Evolutionary conservation across 2,797 vertebrate genomes (phyloP), one percentile per base, ranked within the genome.

Genomic region (Perodicticus potto): DNA sequence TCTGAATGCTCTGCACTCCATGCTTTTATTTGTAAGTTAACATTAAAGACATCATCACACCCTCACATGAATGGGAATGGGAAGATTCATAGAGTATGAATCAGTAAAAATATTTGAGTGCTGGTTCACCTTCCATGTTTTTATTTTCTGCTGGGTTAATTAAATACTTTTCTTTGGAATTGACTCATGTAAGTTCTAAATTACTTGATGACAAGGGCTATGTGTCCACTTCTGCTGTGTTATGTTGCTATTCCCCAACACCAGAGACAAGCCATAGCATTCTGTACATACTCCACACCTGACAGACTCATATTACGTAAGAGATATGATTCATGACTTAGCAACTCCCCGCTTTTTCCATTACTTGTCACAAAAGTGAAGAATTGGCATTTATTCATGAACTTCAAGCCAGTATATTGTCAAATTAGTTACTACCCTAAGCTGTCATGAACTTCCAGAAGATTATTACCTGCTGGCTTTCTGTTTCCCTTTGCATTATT

Each of bases 81-180:
- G 55, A 37, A 69, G 23, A 63, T 72, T 19, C 32, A 17, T 59
- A 53, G 22, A 22, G 3, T 37, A 43, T 14, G 16, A 6, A 10
- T 63, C 72, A 40, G 37, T 85, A 69, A 91, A 89, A 94, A 69
- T 80, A 83, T 67, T 53, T 78, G 37, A 74, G 34, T 73, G 13
- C 10, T 89, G 65, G 23, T 83, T 87, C 63, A 27, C 19, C 32
- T 80, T 53, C 25, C 27, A 3, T 43, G 9, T 72, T 32, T 93
- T 92, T 82, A 63, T 61, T 95, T 95, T 78, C 57, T 94, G 37
- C 57, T 80, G 19, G 8, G 1, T 45, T 92, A 70, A 78, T 43
- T 49, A 81, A 85, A 88, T 91, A 80, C 0, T 92, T 94, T 72
- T 83, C 69, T 89, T 95, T 94, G 77, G 45, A 76, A 86, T 37